Evolutionary conservation across 2,888 invertebrate species (phyloP), one percentile per base, ranked within the genome.

Genomic region (Pilophorus perplexus): DNA sequence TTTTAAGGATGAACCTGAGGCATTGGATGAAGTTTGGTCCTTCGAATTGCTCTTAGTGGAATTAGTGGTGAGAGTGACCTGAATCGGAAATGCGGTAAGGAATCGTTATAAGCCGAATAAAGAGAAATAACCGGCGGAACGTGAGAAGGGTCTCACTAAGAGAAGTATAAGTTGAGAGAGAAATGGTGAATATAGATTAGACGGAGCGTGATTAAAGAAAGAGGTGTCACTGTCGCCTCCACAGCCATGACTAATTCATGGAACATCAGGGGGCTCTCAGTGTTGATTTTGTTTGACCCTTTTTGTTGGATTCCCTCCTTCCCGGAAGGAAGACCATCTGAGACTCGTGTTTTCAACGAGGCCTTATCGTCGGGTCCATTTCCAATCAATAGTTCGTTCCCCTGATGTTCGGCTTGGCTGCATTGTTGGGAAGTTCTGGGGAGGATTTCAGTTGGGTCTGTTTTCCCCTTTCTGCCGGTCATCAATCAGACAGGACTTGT

Each of bases 191-290:
- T 46, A 46, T 46, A 44, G 60, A 62, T 46, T 33, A 46, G 60
- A 59, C 42, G 40, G n/a, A 62, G 60, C 16, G 46, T 44, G 60
- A 46, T 33, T 46, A 62, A 62, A 62, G 33, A 27, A 59, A 44
- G 59, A 44, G 10, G 42, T 28, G n/a, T n/a, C 33, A 46, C 18
- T 62, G 27, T 33, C 44, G 33, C 28, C 46, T 27, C 52, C 28
- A 25, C 16, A 22, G 59, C 25, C 62, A 62, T 62, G 62, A 62
- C 62, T 62, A 62, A 62, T 62, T 62, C 62, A 62, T 62, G 28
- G 62, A 44, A 14, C 12, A 18, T 38, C 38, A n/a, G n/a, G n/a
- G 3, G 22, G 22, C 55, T 55, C 55, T 38, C 38, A 37, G 20
- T n/a, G 5, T 44, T 40, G 23, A 27, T 33, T 59, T 18, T 27